These are phyloP conservation scores for Brachylomia viminalis DNA, from an alignment of 2,888 invertebrate genomes.

Conservation along the genomic window DNA sequence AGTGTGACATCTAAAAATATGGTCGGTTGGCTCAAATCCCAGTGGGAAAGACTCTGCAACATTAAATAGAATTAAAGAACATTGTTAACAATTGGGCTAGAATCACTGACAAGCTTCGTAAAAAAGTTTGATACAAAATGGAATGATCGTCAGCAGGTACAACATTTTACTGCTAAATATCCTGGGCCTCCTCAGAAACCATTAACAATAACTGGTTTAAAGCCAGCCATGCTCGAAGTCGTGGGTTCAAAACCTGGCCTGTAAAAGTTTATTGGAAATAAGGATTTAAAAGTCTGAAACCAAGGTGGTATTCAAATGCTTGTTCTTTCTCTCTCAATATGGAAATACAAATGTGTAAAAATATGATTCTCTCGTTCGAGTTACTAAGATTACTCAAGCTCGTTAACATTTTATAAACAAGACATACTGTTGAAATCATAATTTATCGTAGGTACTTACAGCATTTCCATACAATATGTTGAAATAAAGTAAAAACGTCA, in stretches of 20 bases:
- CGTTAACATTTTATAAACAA: not conserved
- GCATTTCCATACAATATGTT: not conserved
- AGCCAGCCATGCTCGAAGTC: too few species aligned
- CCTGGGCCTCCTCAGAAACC: not conserved
- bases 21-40: slow-evolving; percentile 25
- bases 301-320: not conserved
- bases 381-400: not conserved
- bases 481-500: slow-evolving; percentile 1
- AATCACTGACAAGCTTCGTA: not conserved
- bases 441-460: not conserved
- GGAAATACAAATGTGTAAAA: not conserved
- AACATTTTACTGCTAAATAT: not conserved
- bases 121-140: not conserved
- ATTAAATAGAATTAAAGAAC: slow-evolving; percentile 38
- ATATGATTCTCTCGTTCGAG: not conserved
- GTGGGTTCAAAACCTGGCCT: not conserved
- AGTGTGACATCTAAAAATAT: slow-evolving; percentile 42
- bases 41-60: slow-evolving; percentile 5
- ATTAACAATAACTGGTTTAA: not conserved
- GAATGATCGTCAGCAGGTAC: not conserved
- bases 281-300: not conserved
- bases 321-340: too few species aligned
- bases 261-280: not conserved
- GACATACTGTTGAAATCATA: not conserved
- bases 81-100: slow-evolving; percentile 16